Conservation (phyloP, 2,797 vertebrate species). For the Austrolebias charrua region DNA sequence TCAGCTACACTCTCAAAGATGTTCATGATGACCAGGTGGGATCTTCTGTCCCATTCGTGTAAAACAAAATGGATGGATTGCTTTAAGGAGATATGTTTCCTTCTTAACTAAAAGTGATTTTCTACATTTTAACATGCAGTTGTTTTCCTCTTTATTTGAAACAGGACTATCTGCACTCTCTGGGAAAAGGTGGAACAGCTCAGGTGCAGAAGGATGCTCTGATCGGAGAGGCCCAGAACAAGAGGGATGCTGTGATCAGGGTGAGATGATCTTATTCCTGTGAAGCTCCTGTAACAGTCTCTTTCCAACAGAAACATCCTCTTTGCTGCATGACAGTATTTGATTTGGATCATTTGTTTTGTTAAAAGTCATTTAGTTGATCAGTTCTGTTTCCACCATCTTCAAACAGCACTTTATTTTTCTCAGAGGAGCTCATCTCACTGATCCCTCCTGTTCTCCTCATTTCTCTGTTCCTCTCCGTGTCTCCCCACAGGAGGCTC, state of each 20-base stretch:
- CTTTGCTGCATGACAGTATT: neutral
- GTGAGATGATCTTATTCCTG: conserved; percentile 62
- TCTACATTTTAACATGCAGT: accelerated
- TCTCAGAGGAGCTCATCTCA: neutral
- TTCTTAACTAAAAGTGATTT: neutral
- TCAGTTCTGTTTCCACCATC: too few species aligned
- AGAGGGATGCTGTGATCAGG: conserved; percentile 90
- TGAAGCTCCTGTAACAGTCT: neutral
- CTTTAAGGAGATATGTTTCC: too few species aligned
- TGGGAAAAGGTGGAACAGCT: conserved; percentile 89
- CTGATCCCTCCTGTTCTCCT: neutral
- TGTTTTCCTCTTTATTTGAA: neutral
- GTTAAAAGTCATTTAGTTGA: too few species aligned
- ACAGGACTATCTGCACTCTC: conserved; percentile 89
- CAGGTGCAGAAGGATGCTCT: conserved; percentile 94
- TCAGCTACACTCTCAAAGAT: conserved; percentile 94
- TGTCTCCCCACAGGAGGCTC: conserved; percentile 80
- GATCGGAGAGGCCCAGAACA: conserved; percentile 89
- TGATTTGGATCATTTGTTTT: neutral
- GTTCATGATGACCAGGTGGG: conserved; percentile 91
- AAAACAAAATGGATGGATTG: too few species aligned
- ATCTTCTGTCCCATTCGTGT: neutral
- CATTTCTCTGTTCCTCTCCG: neutral
- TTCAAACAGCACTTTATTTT: neutral
- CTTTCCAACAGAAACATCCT: neutral